Evolutionary conservation across 2,113 vertebrate species (phyloP), one percentile per base, ranked within the genome.

Genomic region (Eurystomus gularis): DNA sequence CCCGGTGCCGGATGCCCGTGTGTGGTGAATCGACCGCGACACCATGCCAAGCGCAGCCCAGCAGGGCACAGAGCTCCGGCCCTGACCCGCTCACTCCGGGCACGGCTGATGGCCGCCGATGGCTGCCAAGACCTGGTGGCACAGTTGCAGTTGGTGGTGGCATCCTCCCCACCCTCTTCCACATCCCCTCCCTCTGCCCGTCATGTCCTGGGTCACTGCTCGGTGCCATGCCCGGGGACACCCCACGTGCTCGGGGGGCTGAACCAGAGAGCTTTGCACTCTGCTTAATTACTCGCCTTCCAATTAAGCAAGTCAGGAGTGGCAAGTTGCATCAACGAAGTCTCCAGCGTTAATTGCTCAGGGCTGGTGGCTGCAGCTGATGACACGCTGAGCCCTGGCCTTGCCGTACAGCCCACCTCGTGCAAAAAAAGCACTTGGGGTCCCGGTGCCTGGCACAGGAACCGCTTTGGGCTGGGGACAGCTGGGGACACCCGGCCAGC

Each of bases 81-180:
- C 57, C 44, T 5, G 44, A 55, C 9, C 31, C 0, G 1, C 21
- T 51, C 3, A 0, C 21, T 13, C 44, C 0, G 1, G 55, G 29
- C 69, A 54, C 1, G 1, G 69, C 17, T 1, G 1, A 31, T 31
- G 69, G 75, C 68, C 7, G 11, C 9, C 0, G 21, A 26, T 18
- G 26, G n/a, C 23, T 69, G 37, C 66, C 37, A 2, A 3, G 72
- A 35, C 60, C 46, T 9, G 31, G 48, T 26, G 13, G 13, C 60
- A 28, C 2, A 6, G n/a, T 4, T 11, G 6, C 15, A 31, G 11
- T 17, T 0, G 1, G 44, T 24, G 58, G 21, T 11, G 1, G 12
- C 62, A 37, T 14, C 72, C 1, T 23, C 55, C 10, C 44, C 39
- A 20, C 60, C 77, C 26, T 81, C 39, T n/a, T 68, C 29, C 37